A percentile compares a stretch with the other conserved stretches of the same genome.
Evolutionary conservation across 2,888 invertebrate genomes (phyloP).

Genomic region (Tenthredo scrophulariae): DNA sequence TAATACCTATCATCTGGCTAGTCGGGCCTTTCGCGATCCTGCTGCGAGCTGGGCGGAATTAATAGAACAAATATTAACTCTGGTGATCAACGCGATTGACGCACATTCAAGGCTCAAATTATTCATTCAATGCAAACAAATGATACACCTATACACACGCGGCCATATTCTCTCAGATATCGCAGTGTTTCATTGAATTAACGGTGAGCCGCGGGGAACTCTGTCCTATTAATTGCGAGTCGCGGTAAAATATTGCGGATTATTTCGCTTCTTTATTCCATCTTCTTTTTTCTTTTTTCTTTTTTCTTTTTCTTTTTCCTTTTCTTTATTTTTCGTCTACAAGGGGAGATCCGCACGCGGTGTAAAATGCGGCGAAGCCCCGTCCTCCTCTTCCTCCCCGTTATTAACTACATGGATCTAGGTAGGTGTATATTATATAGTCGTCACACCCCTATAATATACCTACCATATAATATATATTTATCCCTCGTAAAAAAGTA

Average conservation of each 20-base stretch:
- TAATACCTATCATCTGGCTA: conserved; percentile 2
- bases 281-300: too few species aligned
- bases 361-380: background rate
- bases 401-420: background rate
- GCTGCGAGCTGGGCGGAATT: conserved; percentile 60
- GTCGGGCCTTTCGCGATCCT: conserved; percentile 34
- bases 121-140: conserved; percentile 51
- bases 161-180: conserved; percentile 36
- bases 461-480: background rate
- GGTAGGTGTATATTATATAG: background rate
- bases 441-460: conserved; percentile 8
- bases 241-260: background rate
- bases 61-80: conserved; percentile 69
- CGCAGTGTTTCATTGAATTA: background rate
- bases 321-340: background rate
- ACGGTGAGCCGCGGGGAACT: background rate
- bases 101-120: conserved; percentile 65
- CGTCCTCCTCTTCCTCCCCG: background rate
- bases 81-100: conserved; percentile 60
- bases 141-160: conserved; percentile 5
- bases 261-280: too few species aligned
- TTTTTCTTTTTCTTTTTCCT: background rate
- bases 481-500: conserved; percentile 29
- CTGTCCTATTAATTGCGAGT: background rate
- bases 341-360: background rate